phyloP scores from a whole-genome alignment of 2,113 vertebrate species.

The Camelus dromedarius region DNA sequence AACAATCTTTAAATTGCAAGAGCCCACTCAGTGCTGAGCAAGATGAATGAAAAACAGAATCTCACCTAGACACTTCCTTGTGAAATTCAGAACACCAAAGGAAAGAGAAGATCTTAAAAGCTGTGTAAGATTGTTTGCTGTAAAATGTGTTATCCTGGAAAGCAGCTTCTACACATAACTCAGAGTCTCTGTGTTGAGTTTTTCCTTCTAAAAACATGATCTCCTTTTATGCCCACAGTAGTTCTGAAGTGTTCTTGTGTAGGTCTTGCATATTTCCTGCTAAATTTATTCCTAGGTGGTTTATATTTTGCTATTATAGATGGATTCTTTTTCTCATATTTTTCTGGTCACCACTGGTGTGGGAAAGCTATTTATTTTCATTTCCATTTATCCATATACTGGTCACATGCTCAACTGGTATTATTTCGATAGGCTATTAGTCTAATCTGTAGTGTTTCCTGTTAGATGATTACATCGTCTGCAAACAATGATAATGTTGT shows the following conservation, averaged over 20 bases:
- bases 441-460: background rate
- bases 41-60: slow-evolving; percentile 21
- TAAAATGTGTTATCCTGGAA: slow-evolving; percentile 42
- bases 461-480: slow-evolving; percentile 36
- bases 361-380: slow-evolving; percentile 1
- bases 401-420: background rate
- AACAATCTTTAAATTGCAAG: slow-evolving; percentile 41
- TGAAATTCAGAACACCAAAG: slow-evolving; percentile 44
- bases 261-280: slow-evolving; percentile 48
- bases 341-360: slow-evolving; percentile 7
- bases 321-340: slow-evolving; percentile 1
- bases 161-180: slow-evolving; percentile 7
- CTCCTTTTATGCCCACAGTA: slow-evolving; percentile 45
- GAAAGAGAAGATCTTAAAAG: slow-evolving; percentile 57
- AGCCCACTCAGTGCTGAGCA: background rate
- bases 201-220: slow-evolving; percentile 54
- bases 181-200: background rate
- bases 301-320: slow-evolving; percentile 24
- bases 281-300: background rate
- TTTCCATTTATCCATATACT: background rate
- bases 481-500: background rate
- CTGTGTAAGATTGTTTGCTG: background rate
- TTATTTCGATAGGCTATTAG: background rate
- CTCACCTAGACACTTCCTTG: background rate
- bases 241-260: slow-evolving; percentile 59